Evolutionary conservation across 1,140 invertebrate genomes (phyloP), one percentile per base, ranked within the genome.

Genomic region (Hesperophylax magnus): DNA sequence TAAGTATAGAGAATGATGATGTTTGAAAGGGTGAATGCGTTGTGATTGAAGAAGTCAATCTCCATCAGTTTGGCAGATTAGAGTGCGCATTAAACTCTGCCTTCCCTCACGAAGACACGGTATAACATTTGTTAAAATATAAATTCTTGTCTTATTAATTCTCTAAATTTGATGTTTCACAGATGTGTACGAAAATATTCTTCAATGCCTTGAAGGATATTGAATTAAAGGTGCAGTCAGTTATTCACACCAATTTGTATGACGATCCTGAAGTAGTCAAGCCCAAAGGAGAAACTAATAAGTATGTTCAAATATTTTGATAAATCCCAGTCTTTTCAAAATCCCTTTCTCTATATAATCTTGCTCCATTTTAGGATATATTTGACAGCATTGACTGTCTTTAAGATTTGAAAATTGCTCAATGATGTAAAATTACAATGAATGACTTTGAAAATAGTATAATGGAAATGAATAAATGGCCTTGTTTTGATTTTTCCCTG

Each of bases 181-280:
- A 84, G 82, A 81, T 81, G 39, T 81, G 80, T 52, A 81, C 82
- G 9, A 84, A 81, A 78, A 79, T 84, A 39, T 84, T 81, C 74
- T 76, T 72, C 47, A 84, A 75, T 27, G 80, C 82, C 60, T 39
- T 84, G 54, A 84, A 81, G 67, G 82, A 84, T 18, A 84, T 84
- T 58, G 80, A 84, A 18, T 78, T 78, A 8, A 84, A 81, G 75
- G 77, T 81, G 18, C 75, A 78, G 63, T 81, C 77, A 52, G 82
- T 84, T n/a, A 72, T 81, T 31, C 82, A 84, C 27, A 77, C 80
- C 22, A 81, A 77, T 65, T 56, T 81, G 24, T 81, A 81, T 52
- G 77, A 79, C 15, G 82, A 84, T 72, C 72, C 69, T 17, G 78
- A 80, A 47, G 63, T 61, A n/a, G 39, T 63, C n/a, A 84, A 84